Base-by-base conservation (phyloP, 2,888 invertebrate species). In the Incurvaria masculella region DNA sequence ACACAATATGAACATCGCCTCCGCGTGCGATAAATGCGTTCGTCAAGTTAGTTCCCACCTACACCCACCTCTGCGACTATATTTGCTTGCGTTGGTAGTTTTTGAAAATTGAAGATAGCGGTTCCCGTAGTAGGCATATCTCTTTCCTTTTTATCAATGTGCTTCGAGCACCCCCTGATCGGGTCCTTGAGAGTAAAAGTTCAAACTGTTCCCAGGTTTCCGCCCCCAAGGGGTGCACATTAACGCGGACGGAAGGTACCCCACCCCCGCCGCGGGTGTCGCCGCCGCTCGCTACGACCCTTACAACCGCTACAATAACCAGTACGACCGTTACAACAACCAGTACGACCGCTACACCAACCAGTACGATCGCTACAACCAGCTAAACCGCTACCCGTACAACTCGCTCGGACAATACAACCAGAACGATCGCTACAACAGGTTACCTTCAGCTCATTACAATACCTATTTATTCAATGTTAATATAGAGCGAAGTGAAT, bases 191-290 rank as follows among this genome's bases (percentile, higher is more conserved):
- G 27, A 10, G 10, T n/a, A 33, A 20, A 46, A 47, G 46, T 45
- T 20, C 45, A 53, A 55, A 21, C 61, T n/a, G n/a, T n/a, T n/a
- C n/a, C n/a, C n/a, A 76, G 78, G 76, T 46, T 87, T 85, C 66
- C 79, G 82, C 55, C 82, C 86, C 27, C 76, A 81, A 52, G 85
- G 85, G n/a, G 80, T 83, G 6, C 86, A 86, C 59, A 68, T 87
- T 45, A 83, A 86, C 17, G 82, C 83, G 62, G 80, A 61, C 72
- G 84, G 61, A 63, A 84, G 61, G 72, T 80, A 59, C 64, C 75
- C 54, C 61, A 65, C 60, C 65, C 80, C 56, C 68, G 74, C 58
- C 61, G 65, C 61, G 61, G 65, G 58, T 61, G 72, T 53, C 55
- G 80, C 50, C 62, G 66, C 59, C 48, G 56, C 58, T 20, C 61